phyloP scores from a whole-genome alignment of 2,888 invertebrate species.

The Chaitophorus viminalis region DNA sequence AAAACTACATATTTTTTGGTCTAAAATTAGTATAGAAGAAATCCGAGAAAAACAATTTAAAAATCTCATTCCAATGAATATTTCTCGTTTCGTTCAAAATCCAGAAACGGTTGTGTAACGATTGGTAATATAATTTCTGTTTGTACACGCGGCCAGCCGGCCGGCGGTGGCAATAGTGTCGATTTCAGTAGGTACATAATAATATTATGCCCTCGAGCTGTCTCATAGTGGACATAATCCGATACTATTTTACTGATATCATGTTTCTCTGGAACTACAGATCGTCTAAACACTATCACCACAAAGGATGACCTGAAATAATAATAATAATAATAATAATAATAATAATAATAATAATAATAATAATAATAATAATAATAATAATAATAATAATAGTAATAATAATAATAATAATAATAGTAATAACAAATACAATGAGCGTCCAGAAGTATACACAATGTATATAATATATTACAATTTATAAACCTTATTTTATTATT shows the following conservation, averaged over 20 bases:
- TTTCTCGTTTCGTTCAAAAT: too few species aligned
- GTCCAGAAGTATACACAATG: background rate
- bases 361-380: conserved; percentile 34
- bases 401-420: conserved; percentile 14
- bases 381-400: conserved; percentile 27
- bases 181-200: conserved; percentile 43
- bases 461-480: background rate
- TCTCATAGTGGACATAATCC: conserved; percentile 39
- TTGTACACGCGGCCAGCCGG: background rate
- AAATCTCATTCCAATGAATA: too few species aligned
- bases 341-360: conserved; percentile 22
- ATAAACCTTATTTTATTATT: background rate
- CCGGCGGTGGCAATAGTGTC: conserved; percentile 1
- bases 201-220: conserved; percentile 35
- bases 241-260: conserved; percentile 56
- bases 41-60: too few species aligned
- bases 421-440: conserved; percentile 27
- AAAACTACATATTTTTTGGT: too few species aligned
- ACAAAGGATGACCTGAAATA: conserved; percentile 43
- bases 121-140: background rate
- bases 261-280: conserved; percentile 27
- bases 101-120: background rate
- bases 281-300: background rate
- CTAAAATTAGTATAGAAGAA: too few species aligned
- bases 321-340: conserved; percentile 19